A percentile compares a stretch with the other conserved stretches of the same genome.
These are phyloP conservation scores for Ormia ochracea DNA, from an alignment of 2,888 invertebrate species.

Conservation along the genomic window DNA sequence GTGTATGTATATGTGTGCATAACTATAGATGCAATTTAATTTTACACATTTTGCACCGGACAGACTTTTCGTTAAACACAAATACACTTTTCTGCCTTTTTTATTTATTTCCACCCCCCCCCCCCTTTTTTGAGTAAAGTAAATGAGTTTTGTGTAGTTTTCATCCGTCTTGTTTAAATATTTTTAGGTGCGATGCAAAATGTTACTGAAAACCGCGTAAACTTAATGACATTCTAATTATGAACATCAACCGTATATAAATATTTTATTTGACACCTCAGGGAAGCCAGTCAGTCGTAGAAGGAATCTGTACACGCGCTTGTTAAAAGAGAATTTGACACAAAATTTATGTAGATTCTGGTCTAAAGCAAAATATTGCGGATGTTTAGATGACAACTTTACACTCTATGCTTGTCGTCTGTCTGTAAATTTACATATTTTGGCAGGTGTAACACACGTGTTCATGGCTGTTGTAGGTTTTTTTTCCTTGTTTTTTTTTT, in stretches of 20 bases:
- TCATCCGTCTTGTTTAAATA: not conserved
- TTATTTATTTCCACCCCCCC: too few relatives aligned
- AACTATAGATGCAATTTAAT: slow-evolving; percentile 12
- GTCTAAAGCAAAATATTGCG: slow-evolving; percentile 37
- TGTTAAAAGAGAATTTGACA: not conserved
- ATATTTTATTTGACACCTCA: slow-evolving; percentile 60
- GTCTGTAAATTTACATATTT: not conserved
- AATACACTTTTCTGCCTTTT: not conserved
- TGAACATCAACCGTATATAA: slow-evolving; percentile 60
- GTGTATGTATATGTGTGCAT: not conserved
- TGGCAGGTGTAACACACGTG: not conserved
- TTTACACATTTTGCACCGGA: slow-evolving; percentile 38
- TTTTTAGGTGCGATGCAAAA: not conserved
- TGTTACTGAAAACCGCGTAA: slow-evolving; percentile 52
- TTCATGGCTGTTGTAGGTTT: not conserved
- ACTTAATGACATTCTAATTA: slow-evolving; percentile 62
- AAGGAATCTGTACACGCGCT: not conserved
- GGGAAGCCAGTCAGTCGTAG: slow-evolving; percentile 44
- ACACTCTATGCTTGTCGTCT: not conserved
- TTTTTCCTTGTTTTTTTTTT: not conserved
- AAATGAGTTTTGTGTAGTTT: not conserved
- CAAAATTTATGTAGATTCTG: slow-evolving; percentile 17
- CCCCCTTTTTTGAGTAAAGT: not conserved
- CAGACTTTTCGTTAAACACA: slow-evolving; percentile 1
- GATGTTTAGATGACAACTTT: slow-evolving; percentile 38